Evolutionary conservation across 2,797 vertebrate genomes (phyloP).

Genomic region (Bradypus variegatus): DNA sequence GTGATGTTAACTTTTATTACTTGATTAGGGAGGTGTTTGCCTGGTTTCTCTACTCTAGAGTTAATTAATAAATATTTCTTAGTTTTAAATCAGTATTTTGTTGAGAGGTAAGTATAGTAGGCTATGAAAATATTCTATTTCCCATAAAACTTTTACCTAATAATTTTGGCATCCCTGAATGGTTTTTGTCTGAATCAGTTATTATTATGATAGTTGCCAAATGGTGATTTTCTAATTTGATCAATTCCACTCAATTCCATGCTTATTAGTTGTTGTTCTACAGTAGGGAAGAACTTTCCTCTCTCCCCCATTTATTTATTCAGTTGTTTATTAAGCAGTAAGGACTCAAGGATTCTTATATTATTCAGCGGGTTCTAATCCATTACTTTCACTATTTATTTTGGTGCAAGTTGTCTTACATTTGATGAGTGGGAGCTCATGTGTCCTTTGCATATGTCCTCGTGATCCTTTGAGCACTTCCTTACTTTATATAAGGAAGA

Average conservation of each 20-base stretch:
- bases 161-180: neutral
- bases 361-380: neutral
- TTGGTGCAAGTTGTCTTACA: neutral
- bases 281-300: neutral
- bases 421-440: neutral
- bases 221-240: neutral
- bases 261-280: neutral
- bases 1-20: neutral
- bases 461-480: neutral
- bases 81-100: neutral
- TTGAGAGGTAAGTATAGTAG: neutral
- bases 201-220: neutral
- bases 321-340: neutral
- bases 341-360: neutral
- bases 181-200: neutral
- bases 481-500: too few relatives aligned
- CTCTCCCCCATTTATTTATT: too few relatives aligned
- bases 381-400: neutral
- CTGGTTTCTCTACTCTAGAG: neutral
- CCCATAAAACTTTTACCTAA: neutral
- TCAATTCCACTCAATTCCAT: neutral
- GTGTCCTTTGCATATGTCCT: neutral
- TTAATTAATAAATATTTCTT: neutral
- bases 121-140: neutral
- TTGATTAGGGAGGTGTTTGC: neutral